Evolutionary conservation across 2,113 vertebrate species (phyloP).

Genomic region (Psittacula cyanocephala): DNA sequence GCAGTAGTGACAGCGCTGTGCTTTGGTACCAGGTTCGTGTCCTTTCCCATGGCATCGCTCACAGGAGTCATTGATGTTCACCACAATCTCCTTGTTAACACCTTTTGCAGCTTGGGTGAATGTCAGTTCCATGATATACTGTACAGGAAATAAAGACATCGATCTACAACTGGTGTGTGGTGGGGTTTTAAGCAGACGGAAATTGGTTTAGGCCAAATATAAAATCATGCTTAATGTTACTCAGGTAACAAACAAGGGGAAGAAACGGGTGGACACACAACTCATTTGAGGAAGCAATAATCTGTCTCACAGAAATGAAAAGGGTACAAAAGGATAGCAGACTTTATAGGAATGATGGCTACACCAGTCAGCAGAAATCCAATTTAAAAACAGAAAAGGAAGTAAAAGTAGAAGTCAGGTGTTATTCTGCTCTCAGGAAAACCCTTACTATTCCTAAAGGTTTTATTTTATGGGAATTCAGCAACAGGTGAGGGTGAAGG

Average conservation of each 20-base stretch:
- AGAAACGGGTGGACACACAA: background rate
- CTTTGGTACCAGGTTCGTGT: constrained; percentile 88
- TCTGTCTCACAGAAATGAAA: background rate
- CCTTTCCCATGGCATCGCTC: constrained; percentile 89
- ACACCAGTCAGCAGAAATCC: background rate
- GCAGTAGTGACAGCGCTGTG: constrained; percentile 89
- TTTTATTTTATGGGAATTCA: background rate
- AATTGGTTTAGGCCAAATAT: background rate
- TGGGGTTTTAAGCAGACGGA: background rate
- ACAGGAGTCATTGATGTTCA: constrained; percentile 86
- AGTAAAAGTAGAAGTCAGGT: background rate
- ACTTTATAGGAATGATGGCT: background rate
- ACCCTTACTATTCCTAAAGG: background rate
- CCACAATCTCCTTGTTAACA: constrained; percentile 91
- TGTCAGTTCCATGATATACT: constrained; percentile 95
- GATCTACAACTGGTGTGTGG: background rate
- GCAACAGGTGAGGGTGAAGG: background rate
- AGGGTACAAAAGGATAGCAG: background rate
- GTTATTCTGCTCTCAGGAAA: background rate
- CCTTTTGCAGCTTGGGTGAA: constrained; percentile 97
- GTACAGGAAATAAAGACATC: background rate
- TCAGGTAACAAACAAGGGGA: background rate
- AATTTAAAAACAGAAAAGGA: background rate
- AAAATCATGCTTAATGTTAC: background rate
- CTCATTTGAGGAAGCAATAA: background rate